A percentile compares a stretch with the other conserved stretches of the same genome.
phyloP scores from a whole-genome alignment of 2,797 vertebrate genomes.

The Argyrosomus regius region DNA sequence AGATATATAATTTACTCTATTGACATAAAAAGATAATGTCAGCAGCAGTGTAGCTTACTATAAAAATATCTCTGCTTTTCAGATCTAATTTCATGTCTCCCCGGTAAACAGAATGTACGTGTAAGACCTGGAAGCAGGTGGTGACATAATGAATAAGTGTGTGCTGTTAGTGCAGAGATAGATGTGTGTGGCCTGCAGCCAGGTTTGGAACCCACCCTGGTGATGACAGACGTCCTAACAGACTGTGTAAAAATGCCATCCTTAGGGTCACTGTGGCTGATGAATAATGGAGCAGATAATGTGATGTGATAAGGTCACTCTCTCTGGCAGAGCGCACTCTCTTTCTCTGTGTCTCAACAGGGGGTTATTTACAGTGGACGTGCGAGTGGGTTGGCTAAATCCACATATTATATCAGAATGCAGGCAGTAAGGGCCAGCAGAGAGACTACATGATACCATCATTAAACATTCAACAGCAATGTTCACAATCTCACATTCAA shows the following conservation, averaged over 20 bases:
- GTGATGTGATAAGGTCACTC: constrained; percentile 80
- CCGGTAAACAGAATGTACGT: constrained; percentile 51
- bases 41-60: constrained; percentile 17
- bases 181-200: constrained; percentile 72
- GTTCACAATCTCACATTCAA: constrained; percentile 61
- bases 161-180: constrained; percentile 60
- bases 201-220: constrained; percentile 65
- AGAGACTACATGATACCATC: constrained; percentile 67
- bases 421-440: constrained; percentile 50
- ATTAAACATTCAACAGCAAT: constrained; percentile 78
- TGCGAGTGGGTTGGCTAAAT: constrained; percentile 41
- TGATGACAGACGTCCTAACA: constrained; percentile 77
- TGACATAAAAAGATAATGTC: constrained; percentile 51
- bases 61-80: constrained; percentile 57
- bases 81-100: constrained; percentile 47
- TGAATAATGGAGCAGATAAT: constrained; percentile 82
- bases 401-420: constrained; percentile 58
- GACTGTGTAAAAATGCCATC: constrained; percentile 77
- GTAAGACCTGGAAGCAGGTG: constrained; percentile 68
- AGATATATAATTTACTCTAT: constrained; percentile 66
- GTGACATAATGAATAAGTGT: constrained; percentile 64
- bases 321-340: constrained; percentile 50
- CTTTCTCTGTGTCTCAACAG: constrained; percentile 52
- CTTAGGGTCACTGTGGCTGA: constrained; percentile 73
- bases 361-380: constrained; percentile 69